Evolutionary conservation across 2,888 invertebrate species (phyloP).

Genomic region (Tinea semifulvella): DNA sequence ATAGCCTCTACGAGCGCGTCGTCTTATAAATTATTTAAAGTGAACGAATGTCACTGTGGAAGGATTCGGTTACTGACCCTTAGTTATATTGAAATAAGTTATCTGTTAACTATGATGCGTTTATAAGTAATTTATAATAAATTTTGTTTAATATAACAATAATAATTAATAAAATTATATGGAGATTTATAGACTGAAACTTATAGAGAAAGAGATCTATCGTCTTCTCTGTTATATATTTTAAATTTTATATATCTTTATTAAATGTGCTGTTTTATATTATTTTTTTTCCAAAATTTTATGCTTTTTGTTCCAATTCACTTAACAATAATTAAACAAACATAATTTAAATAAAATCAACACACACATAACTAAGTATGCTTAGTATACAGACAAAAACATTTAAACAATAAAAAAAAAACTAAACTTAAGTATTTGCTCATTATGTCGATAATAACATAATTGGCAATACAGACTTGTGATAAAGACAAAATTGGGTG

Average conservation of each 20-base stretch:
- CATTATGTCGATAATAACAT: constrained; percentile 60
- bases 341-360: constrained; percentile 2
- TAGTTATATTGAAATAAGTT: too few species aligned
- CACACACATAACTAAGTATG: background rate
- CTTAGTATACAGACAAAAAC: constrained; percentile 27
- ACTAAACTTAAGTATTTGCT: constrained; percentile 50
- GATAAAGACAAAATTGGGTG: constrained; percentile 39
- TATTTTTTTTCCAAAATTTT: background rate
- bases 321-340: constrained; percentile 5
- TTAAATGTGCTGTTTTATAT: constrained; percentile 5
- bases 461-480: constrained; percentile 47
- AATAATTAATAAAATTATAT: too few species aligned
- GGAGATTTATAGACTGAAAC: too few species aligned
- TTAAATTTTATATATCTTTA: constrained; percentile 18
- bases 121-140: too few species aligned
- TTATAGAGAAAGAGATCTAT: too few species aligned
- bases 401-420: constrained; percentile 50
- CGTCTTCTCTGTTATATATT: too few species aligned
- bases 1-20: too few species aligned
- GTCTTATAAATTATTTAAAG: too few species aligned
- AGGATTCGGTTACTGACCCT: too few species aligned
- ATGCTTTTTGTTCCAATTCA: background rate
- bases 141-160: too few species aligned
- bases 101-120: too few species aligned
- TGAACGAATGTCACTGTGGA: too few species aligned